These are phyloP conservation scores for Malurus alboscapulatus DNA, from an alignment of 2,113 vertebrate species.

Conservation along the genomic window DNA sequence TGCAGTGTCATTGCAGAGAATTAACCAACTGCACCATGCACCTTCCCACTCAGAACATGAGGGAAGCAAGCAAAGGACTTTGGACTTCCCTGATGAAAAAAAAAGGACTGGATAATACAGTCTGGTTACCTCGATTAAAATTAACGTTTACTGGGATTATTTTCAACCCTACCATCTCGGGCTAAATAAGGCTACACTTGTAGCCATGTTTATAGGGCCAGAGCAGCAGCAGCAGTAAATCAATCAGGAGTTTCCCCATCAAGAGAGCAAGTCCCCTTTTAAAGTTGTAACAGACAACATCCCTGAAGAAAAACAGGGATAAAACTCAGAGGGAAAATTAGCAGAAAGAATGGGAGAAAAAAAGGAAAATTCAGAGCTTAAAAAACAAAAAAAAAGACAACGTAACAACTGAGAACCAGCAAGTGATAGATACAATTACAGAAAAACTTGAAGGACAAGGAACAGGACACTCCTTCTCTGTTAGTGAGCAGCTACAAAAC, in stretches of 20 bases:
- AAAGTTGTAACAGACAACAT: background rate
- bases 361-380: background rate
- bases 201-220: background rate
- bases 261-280: background rate
- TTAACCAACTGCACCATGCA: background rate
- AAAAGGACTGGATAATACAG: background rate
- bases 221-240: background rate
- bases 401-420: background rate
- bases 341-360: background rate
- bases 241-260: background rate
- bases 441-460: background rate
- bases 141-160: background rate
- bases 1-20: accelerated
- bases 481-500: background rate
- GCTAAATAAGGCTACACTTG: background rate
- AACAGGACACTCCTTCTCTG: background rate
- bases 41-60: accelerated
- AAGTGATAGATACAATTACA: background rate
- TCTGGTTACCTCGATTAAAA: background rate
- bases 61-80: background rate
- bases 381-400: background rate
- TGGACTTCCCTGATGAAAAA: background rate
- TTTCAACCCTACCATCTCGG: background rate
- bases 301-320: background rate
- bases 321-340: background rate